Percentiles rank a stretch among this genome's conserved stretches.
Evolutionary conservation across 2,797 vertebrate species (phyloP).

Genomic region (Bufotes viridis): DNA sequence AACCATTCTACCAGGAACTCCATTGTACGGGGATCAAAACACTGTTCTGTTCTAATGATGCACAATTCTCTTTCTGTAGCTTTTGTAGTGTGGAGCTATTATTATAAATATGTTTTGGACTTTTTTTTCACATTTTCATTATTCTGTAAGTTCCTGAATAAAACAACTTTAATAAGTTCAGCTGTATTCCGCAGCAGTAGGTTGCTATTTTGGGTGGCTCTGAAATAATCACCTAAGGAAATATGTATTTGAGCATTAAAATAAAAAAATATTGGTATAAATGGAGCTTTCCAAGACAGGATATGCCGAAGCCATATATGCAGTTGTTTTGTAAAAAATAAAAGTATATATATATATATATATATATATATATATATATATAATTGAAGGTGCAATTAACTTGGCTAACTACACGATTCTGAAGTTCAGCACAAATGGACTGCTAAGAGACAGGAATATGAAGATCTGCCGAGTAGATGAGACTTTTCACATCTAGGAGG

Average conservation of each 20-base stretch:
- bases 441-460: slow-evolving; percentile 46
- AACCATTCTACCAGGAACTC: not conserved
- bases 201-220: slow-evolving; percentile 36
- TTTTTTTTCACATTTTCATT: slow-evolving; percentile 41
- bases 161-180: slow-evolving; percentile 42
- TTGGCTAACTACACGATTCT: slow-evolving; percentile 68
- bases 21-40: slow-evolving; percentile 21
- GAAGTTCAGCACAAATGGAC: slow-evolving; percentile 65
- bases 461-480: slow-evolving; percentile 56
- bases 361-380: not conserved
- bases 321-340: not conserved
- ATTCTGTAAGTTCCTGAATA: slow-evolving; percentile 46
- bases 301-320: not conserved
- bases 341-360: too few relatives aligned
- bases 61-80: slow-evolving; percentile 25
- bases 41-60: slow-evolving; percentile 31
- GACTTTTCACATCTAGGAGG: slow-evolving; percentile 57
- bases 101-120: slow-evolving; percentile 36
- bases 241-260: slow-evolving; percentile 11
- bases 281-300: not conserved
- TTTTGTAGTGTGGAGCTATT: slow-evolving; percentile 34
- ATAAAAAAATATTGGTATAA: not conserved
- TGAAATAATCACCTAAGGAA: slow-evolving; percentile 42
- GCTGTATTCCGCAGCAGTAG: slow-evolving; percentile 36
- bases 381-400: slow-evolving; percentile 69